Evolutionary conservation across 2,113 vertebrate genomes (phyloP).

Genomic region (Oceanites oceanicus): DNA sequence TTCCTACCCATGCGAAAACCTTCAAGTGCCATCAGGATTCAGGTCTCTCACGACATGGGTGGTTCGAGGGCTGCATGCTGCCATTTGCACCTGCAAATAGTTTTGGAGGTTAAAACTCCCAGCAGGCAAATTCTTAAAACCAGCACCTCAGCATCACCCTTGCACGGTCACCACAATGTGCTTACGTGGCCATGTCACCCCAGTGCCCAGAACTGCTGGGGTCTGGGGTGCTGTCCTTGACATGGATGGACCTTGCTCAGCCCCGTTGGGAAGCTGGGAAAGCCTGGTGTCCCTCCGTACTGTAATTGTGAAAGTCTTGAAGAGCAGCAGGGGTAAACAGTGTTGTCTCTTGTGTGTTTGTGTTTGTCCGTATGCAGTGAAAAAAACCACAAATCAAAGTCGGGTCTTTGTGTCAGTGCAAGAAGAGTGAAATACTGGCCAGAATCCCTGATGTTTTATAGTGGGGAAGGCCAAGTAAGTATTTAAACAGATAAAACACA

Average conservation of each 20-base stretch:
- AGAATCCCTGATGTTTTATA: neutral
- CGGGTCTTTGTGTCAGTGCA: neutral
- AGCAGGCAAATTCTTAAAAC: neutral
- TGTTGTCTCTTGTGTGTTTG: neutral
- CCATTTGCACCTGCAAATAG: neutral
- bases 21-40: neutral
- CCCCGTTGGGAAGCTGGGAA: neutral
- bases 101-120: neutral
- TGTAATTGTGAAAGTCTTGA: neutral
- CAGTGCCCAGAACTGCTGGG: neutral
- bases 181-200: neutral
- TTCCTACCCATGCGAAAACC: neutral
- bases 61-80: neutral
- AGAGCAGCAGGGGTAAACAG: neutral
- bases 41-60: neutral
- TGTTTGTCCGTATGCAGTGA: neutral
- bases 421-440: neutral
- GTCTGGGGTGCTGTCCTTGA: neutral
- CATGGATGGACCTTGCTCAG: neutral
- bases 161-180: rapidly evolving
- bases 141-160: neutral
- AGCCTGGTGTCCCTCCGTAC: rapidly evolving
- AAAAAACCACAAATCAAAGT: neutral
- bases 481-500: neutral
- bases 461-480: neutral